These are phyloP conservation scores for Spisula solida DNA, from an alignment of 2,888 invertebrate species.

Conservation along the genomic window DNA sequence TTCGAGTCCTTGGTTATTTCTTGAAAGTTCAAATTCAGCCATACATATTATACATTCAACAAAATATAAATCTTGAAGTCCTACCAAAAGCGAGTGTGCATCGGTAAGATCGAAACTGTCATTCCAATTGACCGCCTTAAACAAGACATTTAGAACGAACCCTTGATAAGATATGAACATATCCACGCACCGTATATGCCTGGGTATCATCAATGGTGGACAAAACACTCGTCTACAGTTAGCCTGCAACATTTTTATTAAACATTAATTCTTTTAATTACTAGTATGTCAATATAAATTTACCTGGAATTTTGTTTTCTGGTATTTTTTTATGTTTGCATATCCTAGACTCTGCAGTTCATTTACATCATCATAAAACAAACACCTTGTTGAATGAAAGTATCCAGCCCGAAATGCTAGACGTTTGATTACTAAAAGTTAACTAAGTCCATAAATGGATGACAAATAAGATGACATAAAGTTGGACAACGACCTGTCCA, in stretches of 20 bases:
- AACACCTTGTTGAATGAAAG: too few species aligned
- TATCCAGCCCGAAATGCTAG: too few species aligned
- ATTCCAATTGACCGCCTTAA: neutral
- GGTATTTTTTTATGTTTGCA: too few species aligned
- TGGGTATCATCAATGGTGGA: neutral
- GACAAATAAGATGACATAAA: too few species aligned
- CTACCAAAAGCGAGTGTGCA: too few species aligned
- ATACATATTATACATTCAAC: neutral
- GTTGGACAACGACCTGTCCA: too few species aligned
- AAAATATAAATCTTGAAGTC: neutral
- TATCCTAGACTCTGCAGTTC: too few species aligned
- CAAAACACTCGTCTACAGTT: neutral
- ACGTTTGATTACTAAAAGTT: too few species aligned
- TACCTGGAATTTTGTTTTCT: too few species aligned
- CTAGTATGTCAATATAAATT: too few species aligned
- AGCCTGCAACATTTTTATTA: neutral
- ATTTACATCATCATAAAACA: too few species aligned
- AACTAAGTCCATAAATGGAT: too few species aligned
- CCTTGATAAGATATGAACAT: neutral
- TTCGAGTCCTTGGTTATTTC: neutral
- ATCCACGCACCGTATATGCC: neutral
- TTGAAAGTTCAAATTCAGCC: neutral
- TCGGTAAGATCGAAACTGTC: neutral
- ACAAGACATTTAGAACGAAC: neutral
- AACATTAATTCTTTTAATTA: neutral